These are phyloP conservation scores for Crotalus viridis DNA, from an alignment of 2,113 vertebrate species.

Conservation along the genomic window DNA sequence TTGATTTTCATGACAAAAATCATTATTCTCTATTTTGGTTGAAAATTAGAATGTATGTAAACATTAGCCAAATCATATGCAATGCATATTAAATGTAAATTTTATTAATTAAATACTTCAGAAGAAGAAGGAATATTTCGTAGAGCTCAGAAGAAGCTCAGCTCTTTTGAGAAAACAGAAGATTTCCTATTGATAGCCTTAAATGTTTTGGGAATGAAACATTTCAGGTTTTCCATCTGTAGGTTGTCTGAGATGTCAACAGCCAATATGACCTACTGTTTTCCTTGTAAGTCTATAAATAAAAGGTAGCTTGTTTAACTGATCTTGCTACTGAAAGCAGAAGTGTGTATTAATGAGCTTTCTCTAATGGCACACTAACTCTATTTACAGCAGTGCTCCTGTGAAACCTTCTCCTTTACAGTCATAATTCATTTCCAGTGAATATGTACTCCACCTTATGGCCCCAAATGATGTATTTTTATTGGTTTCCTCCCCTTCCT, in stretches of 20 bases:
- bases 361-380: constrained; percentile 75
- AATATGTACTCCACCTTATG: constrained; percentile 70
- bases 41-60: not conserved
- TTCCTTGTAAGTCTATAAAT: constrained; percentile 66
- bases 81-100: constrained; percentile 23
- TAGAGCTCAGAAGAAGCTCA: constrained; percentile 49
- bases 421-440: constrained; percentile 85
- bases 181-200: constrained; percentile 68
- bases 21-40: constrained; percentile 35
- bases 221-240: constrained; percentile 75
- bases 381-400: constrained; percentile 72
- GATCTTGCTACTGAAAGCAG: constrained; percentile 67
- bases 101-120: constrained; percentile 54
- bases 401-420: constrained; percentile 74
- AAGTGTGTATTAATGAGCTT: constrained; percentile 72
- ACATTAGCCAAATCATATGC: constrained; percentile 49
- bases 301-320: constrained; percentile 79
- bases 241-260: constrained; percentile 73
- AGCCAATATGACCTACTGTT: constrained; percentile 67
- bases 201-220: constrained; percentile 67
- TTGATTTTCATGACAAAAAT: constrained; percentile 39
- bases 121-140: constrained; percentile 62
- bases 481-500: constrained; percentile 77
- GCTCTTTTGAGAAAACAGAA: constrained; percentile 67
- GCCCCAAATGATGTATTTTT: constrained; percentile 58